Evolutionary conservation across 2,888 invertebrate species (phyloP), one percentile per base, ranked within the genome.

Genomic region (Netelia fuscicornis): DNA sequence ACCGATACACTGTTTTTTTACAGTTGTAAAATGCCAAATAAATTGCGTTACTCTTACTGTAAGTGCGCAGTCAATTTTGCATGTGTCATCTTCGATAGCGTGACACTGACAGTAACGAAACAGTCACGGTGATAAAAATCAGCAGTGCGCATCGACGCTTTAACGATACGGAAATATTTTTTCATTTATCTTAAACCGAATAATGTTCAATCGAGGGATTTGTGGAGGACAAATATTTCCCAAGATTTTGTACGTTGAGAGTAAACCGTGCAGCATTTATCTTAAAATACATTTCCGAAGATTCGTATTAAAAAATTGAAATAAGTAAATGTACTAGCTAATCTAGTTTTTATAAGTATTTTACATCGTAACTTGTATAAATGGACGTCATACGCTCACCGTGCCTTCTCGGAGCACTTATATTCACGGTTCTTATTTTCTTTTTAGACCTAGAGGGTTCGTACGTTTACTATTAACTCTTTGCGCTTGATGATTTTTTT

Each of bases 321-420:
- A 56, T 8, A 25, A 25, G 17, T 52, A 9, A 64, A 23, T 23
- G 52, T 48, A 10, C 48, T 48, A 48, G 72, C 71, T 62, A 77
- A 64, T 68, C 67, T 77, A 84, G 67, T 67, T 84, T 84, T 84
- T 84, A 74, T 84, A 84, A 81, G 74, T 54, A 60, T 81, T 77
- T 68, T 81, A 68, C 81, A 81, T 68, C 37, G 68, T 74, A 64
- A n/a, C 56, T 79, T 56, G 72, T 72, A 72, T 56, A 64, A 74
- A 76, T n/a, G 56, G 56, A 72, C 23, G 68, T 68, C 44, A 42
- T 68, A 77, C 72, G 62, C 68, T 84, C 77, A 84, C 68, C 52
- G 84, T 84, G 84, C 84, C 84, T 84, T 84, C 76, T 71, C 20
- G 74, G 48, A 84, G 65, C 62, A 60, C 74, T 64, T 67, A 60